These are phyloP conservation scores for Diaprepes abbreviatus DNA, from an alignment of 2,888 invertebrate genomes.

Conservation along the genomic window DNA sequence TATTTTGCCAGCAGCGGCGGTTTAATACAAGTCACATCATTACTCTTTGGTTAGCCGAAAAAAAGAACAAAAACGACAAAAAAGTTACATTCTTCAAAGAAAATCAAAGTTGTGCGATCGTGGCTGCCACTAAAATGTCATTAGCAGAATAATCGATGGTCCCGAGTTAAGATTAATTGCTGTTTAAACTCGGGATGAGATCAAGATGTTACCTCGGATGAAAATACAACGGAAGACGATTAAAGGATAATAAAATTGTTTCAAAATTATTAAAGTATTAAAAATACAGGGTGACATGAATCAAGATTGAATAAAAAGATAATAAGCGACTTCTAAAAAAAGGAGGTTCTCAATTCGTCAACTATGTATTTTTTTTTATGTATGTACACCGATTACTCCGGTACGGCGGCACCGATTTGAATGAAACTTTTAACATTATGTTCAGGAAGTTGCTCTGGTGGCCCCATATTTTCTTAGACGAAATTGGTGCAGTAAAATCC, in stretches of 20 bases:
- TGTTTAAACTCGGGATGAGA: conserved; percentile 1
- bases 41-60: conserved; percentile 12
- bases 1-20: conserved; percentile 4
- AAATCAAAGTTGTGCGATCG: conserved; percentile 18
- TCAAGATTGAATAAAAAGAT: no score
- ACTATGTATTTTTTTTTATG: no score
- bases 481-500: no score
- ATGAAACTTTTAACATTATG: no score
- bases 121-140: conserved; percentile 14
- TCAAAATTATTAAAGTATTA: no score
- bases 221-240: background rate
- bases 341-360: no score
- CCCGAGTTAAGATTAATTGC: conserved; percentile 12
- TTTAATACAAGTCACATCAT: conserved; percentile 20
- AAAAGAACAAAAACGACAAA: conserved; percentile 11
- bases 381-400: no score
- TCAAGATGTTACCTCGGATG: conserved; percentile 8
- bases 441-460: no score
- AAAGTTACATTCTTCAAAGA: conserved; percentile 21
- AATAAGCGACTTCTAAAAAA: no score
- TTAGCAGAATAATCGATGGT: conserved; percentile 15
- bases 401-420: no score
- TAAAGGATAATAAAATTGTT: background rate
- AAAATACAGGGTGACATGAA: no score
- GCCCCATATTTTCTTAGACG: no score